Evolutionary conservation across 2,113 vertebrate species (phyloP).

Genomic region (mouse (Mus musculus)): DNA sequence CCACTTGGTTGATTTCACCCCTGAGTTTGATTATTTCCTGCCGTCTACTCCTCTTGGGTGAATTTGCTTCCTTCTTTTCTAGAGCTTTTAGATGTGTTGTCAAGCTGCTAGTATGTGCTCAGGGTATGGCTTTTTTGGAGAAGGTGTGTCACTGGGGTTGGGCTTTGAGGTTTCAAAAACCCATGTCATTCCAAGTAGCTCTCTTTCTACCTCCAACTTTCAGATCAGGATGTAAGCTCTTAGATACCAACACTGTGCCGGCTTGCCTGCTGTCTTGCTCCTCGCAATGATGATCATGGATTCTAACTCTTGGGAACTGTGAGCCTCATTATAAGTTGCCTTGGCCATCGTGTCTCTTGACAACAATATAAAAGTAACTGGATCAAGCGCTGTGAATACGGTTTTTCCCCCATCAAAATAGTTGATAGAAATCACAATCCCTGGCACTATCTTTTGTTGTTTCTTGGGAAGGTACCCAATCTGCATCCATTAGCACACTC

Average conservation of each 20-base stretch:
- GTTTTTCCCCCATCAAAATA: background rate
- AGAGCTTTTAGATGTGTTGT: too few relatives aligned
- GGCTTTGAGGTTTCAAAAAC: background rate
- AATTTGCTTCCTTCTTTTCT: too few relatives aligned
- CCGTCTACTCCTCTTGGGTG: too few relatives aligned
- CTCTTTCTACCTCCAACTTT: background rate
- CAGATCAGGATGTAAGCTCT: background rate
- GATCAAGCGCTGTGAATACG: background rate
- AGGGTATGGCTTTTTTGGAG: too few relatives aligned
- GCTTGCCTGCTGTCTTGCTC: background rate
- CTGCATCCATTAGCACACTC: slow-evolving; percentile 26
- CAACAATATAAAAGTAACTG: background rate
- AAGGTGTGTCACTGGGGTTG: background rate
- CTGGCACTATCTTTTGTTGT: slow-evolving; percentile 9
- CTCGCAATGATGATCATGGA: background rate
- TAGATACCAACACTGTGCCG: background rate
- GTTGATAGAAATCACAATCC: background rate
- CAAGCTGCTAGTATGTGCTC: too few relatives aligned
- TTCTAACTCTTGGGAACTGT: too few relatives aligned
- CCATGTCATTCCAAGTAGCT: background rate
- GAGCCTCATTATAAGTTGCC: background rate
- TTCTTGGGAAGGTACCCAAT: background rate
- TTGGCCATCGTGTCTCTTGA: background rate
- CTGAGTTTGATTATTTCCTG: too few relatives aligned
- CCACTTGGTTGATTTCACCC: too few relatives aligned